Evolutionary conservation across 2,888 invertebrate genomes (phyloP).

Genomic region (Myopa tessellatipennis): DNA sequence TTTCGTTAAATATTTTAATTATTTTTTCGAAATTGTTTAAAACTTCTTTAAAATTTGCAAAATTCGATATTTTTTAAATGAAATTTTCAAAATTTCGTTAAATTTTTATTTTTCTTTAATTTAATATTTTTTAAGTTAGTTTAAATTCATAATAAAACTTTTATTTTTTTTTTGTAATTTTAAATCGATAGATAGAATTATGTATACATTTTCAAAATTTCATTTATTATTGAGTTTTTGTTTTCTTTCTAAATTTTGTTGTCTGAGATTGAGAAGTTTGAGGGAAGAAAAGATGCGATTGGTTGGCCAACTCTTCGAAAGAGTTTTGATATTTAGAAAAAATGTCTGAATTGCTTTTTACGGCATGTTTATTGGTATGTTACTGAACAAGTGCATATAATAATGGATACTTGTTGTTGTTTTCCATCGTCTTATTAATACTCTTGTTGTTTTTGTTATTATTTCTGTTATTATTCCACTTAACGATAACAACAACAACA

Average conservation of each 20-base stretch:
- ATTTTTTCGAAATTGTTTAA: background rate
- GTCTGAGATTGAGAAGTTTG: too few species aligned
- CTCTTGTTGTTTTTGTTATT: background rate
- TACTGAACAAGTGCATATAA: background rate
- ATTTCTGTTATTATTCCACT: conserved; percentile 1
- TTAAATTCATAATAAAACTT: too few species aligned
- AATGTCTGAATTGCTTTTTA: background rate
- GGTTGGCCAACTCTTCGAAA: background rate
- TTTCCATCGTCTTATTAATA: background rate
- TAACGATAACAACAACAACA: conserved; percentile 6
- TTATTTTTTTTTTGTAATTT: background rate
- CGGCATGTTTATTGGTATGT: background rate
- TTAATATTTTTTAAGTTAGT: too few species aligned
- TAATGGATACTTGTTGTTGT: background rate
- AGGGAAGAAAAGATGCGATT: background rate
- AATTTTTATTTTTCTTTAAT: background rate
- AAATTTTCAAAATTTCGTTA: background rate
- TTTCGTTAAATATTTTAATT: background rate
- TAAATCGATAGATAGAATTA: background rate
- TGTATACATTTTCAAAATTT: background rate
- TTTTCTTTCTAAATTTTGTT: too few species aligned
- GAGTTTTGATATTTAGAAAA: background rate
- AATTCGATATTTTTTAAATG: background rate
- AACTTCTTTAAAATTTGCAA: background rate
- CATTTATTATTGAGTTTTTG: background rate